phyloP scores from a whole-genome alignment of 2,797 vertebrate genomes.

The Danio tinwini region DNA sequence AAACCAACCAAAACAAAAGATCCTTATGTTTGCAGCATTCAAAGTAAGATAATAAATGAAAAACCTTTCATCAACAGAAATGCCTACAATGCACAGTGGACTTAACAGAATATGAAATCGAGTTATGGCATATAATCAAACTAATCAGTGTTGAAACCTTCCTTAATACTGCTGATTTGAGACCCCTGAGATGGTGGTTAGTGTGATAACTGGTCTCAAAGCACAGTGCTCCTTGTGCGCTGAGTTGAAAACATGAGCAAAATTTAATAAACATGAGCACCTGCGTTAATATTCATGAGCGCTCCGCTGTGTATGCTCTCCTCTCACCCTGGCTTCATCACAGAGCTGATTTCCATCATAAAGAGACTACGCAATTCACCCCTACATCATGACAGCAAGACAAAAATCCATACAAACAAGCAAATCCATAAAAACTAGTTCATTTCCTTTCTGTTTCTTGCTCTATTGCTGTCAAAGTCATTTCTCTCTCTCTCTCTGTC shows the following conservation, averaged over 20 bases:
- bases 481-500: neutral
- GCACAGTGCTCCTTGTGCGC: conserved; percentile 12
- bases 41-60: neutral
- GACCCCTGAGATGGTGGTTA: conserved; percentile 11
- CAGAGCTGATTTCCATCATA: conserved; percentile 50
- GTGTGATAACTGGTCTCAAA: conserved; percentile 41
- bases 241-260: conserved; percentile 25
- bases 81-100: neutral
- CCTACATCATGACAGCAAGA: conserved; percentile 26
- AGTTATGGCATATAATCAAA: neutral
- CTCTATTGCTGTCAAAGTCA: neutral
- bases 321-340: conserved; percentile 35
- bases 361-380: conserved; percentile 41
- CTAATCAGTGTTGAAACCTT: conserved; percentile 18
- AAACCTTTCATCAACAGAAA: neutral
- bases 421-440: conserved; percentile 9
- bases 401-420: neutral
- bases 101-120: conserved; percentile 21
- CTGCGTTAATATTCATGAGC: conserved; percentile 49
- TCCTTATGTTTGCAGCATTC: no score
- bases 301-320: conserved; percentile 11
- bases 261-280: conserved; percentile 52
- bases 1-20: no score
- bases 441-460: neutral
- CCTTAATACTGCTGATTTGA: conserved; percentile 1